phyloP scores from a whole-genome alignment of 92 coral and sea anemone species.

The Bergia puertoricense region DNA sequence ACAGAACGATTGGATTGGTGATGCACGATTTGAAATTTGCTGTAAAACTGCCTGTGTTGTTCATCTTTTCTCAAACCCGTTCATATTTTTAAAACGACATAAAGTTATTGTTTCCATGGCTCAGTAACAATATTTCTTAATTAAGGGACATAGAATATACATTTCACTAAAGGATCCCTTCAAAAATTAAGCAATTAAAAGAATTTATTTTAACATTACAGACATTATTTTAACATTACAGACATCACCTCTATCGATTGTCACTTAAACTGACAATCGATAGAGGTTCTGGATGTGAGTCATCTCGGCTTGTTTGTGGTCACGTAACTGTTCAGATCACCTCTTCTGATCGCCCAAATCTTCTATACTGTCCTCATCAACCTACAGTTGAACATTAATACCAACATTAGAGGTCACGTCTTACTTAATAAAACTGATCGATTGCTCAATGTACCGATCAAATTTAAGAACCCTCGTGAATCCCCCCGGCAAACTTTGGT shows the following conservation, averaged over 20 bases:
- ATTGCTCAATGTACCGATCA: too few species aligned
- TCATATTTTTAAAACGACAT: not conserved
- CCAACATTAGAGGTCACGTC: not conserved
- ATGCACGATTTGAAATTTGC: too few species aligned
- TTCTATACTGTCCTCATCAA: constrained; percentile 43
- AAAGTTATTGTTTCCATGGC: not conserved
- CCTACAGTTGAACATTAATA: not conserved
- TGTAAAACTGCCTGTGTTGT: too few species aligned
- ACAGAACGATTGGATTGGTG: too few species aligned
- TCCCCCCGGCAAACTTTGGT: too few species aligned
- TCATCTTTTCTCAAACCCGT: not conserved
- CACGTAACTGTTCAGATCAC: not conserved
- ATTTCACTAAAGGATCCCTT: not conserved
- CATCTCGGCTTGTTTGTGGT: not conserved
- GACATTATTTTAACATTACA: not conserved
- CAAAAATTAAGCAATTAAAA: too few species aligned
- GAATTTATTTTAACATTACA: too few species aligned
- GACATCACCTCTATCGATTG: not conserved
- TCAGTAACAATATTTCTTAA: not conserved
- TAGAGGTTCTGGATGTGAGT: not conserved
- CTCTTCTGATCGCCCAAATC: constrained; percentile 43
- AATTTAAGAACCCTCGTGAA: too few species aligned
- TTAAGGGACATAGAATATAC: not conserved
- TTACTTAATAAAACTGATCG: too few species aligned
- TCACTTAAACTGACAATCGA: not conserved